Base-by-base conservation (phyloP, 2,888 invertebrate genomes). In the Leptinotarsa haldemani region DNA sequence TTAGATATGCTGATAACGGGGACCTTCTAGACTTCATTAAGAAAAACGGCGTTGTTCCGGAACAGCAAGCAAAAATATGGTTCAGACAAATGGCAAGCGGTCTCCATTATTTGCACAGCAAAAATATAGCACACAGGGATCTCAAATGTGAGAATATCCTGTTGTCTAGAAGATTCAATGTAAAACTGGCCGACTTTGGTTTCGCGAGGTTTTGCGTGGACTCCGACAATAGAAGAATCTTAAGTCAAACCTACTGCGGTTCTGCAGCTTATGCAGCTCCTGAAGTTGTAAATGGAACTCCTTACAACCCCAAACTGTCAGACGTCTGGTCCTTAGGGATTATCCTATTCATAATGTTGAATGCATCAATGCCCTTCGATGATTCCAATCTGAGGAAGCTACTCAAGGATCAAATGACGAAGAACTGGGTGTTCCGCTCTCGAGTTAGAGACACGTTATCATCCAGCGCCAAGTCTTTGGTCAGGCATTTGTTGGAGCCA, bases 181-280 rank as follows among this genome's bases (percentile, higher is more conserved):
- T 97, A 12, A 97, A 97, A 87, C 88, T 98, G 69, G 96, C 97
- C 2, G 97, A 98, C 88, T 98, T 98, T 86, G 97, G 98, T 46
- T 97, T 97, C 86, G 95, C 97, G 1, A 91, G 96, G 79, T 94
- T 93, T 84, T 95, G 95, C 85, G 90, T 92, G 0, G 93, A 94
- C 82, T 89, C 90, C 1, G 91, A 91, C 67, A 95, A 95, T 67
- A 90, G 93, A 70, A 89, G 94, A 52, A 92, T 95, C 5, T 90
- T 96, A 72, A 97, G 97, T 83, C 92, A 94, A 85, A 97, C 98
- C 0, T 98, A 95, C 84, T 98, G 98, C 85, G 98, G 98, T n/a
- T 97, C 97, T 4, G 96, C 97, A 3, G 97, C 97, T 0, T 98
- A 98, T 86, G 98, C 97, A 1, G 96, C 98, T 1, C 98, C 98